These are phyloP conservation scores for Tridacna crocea DNA, from an alignment of 2,888 invertebrate genomes.

Conservation along the genomic window DNA sequence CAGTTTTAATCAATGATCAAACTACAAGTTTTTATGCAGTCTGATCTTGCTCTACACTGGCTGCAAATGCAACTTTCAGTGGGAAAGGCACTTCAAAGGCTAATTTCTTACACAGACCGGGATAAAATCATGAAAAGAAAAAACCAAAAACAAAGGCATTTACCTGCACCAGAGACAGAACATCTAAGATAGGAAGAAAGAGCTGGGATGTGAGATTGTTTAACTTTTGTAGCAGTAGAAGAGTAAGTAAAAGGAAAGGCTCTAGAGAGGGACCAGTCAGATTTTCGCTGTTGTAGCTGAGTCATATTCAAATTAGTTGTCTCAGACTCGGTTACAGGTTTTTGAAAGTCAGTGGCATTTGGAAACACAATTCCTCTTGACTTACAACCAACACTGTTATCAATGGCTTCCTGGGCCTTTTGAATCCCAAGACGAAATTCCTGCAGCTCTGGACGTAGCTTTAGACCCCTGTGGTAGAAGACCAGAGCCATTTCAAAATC, in stretches of 20 bases:
- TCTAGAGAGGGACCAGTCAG: constrained; percentile 55
- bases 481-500: constrained; percentile 97
- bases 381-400: constrained; percentile 91
- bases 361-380: constrained; percentile 48
- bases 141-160: not conserved
- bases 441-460: constrained; percentile 93
- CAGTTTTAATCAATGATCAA: too few species aligned
- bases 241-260: constrained; percentile 35
- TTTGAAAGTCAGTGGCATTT: constrained; percentile 10
- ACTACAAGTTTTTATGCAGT: too few species aligned
- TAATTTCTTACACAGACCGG: too few species aligned
- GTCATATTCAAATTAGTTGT: not conserved
- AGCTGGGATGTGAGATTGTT: not conserved
- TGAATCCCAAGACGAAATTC: constrained; percentile 91
- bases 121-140: too few species aligned
- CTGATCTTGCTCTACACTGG: too few species aligned
- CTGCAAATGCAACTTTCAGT: too few species aligned
- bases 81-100: too few species aligned
- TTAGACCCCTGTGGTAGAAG: constrained; percentile 94
- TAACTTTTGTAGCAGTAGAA: constrained; percentile 32
- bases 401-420: constrained; percentile 97
- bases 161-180: constrained; percentile 7
- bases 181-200: not conserved
- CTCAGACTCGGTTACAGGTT: not conserved
- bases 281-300: constrained; percentile 30